A percentile compares a stretch with the other conserved stretches of the same genome.
Conservation (phyloP, 1,140 invertebrate genomes). For the Drosophila pruinosa region DNA sequence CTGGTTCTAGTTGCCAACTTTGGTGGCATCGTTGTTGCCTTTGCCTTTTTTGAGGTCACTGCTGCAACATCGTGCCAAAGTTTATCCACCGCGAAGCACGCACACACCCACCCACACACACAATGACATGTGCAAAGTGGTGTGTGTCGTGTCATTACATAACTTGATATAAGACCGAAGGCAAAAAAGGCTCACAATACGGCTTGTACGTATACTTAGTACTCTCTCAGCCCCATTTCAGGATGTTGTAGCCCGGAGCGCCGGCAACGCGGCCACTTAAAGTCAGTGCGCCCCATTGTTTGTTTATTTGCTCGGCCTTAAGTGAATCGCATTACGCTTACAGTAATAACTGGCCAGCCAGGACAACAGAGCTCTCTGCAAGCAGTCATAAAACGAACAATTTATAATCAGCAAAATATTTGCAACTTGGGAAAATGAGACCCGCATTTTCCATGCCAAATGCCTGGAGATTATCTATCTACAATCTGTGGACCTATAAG, state of each 20-base stretch:
- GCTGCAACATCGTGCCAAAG: conserved; percentile 52
- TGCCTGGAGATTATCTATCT: neutral
- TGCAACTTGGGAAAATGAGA: neutral
- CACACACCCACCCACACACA: neutral
- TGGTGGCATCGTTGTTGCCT: neutral
- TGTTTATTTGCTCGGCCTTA: conserved; percentile 36
- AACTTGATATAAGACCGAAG: conserved; percentile 51
- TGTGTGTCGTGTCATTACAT: conserved; percentile 65
- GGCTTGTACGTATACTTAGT: neutral
- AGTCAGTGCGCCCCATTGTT: conserved; percentile 41
- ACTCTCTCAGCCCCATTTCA: conserved; percentile 3
- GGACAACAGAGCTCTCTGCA: neutral
- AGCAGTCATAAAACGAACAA: neutral
- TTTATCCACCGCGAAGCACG: conserved; percentile 31
- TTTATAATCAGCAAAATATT: neutral
- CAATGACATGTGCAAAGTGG: conserved; percentile 49
- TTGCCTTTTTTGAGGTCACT: conserved; percentile 45
- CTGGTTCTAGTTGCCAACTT: neutral
- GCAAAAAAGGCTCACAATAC: conserved; percentile 29
- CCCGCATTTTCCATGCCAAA: neutral
- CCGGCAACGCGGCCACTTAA: conserved; percentile 37
- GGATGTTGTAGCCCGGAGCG: conserved; percentile 26
- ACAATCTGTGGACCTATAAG: neutral
- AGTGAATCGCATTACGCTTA: conserved; percentile 19
- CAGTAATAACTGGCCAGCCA: conserved; percentile 18